Percentiles rank a stretch among this genome's conserved stretches.
phyloP scores from a whole-genome alignment of 2,113 vertebrate genomes.

The Melanocharis versteri region DNA sequence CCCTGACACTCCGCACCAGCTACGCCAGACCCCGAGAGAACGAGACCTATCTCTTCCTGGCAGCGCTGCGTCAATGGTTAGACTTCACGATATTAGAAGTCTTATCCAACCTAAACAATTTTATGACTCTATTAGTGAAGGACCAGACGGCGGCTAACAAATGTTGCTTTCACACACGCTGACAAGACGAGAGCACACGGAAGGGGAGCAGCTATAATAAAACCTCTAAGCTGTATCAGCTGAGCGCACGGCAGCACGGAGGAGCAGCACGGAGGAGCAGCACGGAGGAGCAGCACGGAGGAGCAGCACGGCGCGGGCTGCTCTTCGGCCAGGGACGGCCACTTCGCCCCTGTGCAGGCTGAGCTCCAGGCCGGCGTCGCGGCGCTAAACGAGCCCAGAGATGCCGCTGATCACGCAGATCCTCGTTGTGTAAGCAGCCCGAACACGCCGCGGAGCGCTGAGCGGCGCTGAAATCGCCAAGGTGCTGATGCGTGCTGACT shows the following conservation, averaged over 20 bases:
- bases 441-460: neutral
- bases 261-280: neutral
- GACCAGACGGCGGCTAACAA: neutral
- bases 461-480: accelerated
- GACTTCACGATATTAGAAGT: neutral
- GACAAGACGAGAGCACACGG: neutral
- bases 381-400: neutral
- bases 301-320: neutral
- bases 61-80: neutral
- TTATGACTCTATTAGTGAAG: no score
- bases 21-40: accelerated
- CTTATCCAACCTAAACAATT: neutral
- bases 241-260: accelerated
- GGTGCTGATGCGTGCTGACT: accelerated
- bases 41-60: accelerated
- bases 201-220: neutral
- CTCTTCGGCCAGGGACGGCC: accelerated
- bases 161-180: neutral
- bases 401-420: neutral
- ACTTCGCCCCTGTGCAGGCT: neutral
- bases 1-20: neutral
- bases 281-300: accelerated
- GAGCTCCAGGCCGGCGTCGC: neutral
- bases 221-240: accelerated
- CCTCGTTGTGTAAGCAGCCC: neutral